These are phyloP conservation scores for Damaliscus lunatus DNA, from an alignment of 2,113 vertebrate species.

Conservation along the genomic window DNA sequence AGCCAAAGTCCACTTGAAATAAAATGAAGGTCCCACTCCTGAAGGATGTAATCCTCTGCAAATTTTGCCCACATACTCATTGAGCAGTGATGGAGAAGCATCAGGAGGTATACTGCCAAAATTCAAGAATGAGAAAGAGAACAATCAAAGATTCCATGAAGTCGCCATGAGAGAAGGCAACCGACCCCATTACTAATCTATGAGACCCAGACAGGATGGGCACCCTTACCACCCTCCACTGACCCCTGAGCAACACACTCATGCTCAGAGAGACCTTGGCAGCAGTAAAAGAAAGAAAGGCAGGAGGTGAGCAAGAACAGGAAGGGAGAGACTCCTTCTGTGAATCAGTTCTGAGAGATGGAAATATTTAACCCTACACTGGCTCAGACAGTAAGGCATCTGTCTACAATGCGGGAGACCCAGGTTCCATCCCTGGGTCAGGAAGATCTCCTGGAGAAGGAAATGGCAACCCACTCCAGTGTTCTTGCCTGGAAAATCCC, in stretches of 20 bases:
- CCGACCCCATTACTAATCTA: not conserved
- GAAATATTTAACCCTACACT: not conserved
- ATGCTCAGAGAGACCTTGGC: not conserved
- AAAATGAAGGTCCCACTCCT: not conserved
- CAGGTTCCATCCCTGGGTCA: not conserved
- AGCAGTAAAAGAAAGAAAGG: not conserved
- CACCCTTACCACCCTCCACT: fast-evolving
- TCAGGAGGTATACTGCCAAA: not conserved
- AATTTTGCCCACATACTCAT: not conserved
- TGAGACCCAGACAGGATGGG: not conserved
- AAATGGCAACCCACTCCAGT: not conserved
- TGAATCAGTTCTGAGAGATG: not conserved
- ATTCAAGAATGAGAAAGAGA: not conserved
- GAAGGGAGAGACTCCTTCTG: not conserved
- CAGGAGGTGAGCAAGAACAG: not conserved
- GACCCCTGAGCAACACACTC: not conserved
- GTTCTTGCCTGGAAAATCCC: not conserved
- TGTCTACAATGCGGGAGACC: not conserved
- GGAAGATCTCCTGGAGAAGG: not conserved
- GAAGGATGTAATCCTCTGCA: not conserved
- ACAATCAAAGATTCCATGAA: too few relatives aligned
- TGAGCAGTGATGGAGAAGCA: not conserved
- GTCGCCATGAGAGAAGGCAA: not conserved
- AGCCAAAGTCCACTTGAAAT: not conserved
- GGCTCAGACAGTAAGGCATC: fast-evolving